A percentile compares a stretch with the other conserved stretches of the same genome.
Conservation (phyloP, 2,888 invertebrate genomes). For the Theretra japonica region DNA sequence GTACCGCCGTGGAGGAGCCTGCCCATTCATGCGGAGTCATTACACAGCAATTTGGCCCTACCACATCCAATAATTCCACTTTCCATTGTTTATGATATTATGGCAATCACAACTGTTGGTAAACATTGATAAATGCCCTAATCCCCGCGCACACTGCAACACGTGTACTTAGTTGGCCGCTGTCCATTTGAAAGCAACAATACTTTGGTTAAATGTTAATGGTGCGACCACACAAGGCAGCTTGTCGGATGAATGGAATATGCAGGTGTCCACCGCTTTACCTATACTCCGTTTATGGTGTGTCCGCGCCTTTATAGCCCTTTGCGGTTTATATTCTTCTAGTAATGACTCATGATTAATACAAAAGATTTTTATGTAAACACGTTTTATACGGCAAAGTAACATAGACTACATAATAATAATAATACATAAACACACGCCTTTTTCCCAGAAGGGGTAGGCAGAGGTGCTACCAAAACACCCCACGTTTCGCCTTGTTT, state of each 20-base stretch:
- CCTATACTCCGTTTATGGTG: conserved; percentile 14
- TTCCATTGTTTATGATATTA: no score
- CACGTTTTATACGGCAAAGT: neutral
- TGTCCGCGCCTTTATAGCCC: neutral
- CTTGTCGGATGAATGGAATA: conserved; percentile 61
- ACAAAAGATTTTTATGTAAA: neutral
- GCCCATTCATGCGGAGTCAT: no score
- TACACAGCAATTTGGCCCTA: no score
- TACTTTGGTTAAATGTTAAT: conserved; percentile 32
- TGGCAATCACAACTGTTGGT: neutral
- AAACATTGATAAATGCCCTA: neutral
- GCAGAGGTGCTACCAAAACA: no score
- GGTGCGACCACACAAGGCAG: conserved; percentile 48
- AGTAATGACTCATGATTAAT: conserved; percentile 1
- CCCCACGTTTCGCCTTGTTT: no score
- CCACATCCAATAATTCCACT: no score
- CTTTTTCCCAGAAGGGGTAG: no score
- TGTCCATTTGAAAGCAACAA: conserved; percentile 32
- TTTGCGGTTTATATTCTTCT: neutral
- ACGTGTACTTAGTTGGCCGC: conserved; percentile 7
- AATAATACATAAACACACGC: no score
- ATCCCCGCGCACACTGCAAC: neutral
- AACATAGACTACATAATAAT: no score
- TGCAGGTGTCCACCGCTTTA: conserved; percentile 57
- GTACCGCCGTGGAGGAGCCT: no score